Percentiles rank a stretch among this genome's conserved stretches.
These are phyloP conservation scores for Phylloscopus whistleri DNA, from an alignment of 2,113 vertebrate species.

Conservation along the genomic window DNA sequence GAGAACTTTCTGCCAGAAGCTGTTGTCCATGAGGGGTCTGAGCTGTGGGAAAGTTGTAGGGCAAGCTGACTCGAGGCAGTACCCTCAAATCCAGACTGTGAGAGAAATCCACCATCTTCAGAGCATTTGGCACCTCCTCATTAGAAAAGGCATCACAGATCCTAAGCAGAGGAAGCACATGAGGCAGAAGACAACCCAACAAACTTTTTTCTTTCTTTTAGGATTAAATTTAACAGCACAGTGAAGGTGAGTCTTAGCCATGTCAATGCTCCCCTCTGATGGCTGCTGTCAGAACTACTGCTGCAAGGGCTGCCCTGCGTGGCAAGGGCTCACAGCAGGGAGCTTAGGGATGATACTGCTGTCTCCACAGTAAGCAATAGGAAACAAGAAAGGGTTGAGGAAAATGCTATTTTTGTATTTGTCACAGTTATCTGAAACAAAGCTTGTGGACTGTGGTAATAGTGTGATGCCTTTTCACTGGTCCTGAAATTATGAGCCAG, in stretches of 20 bases:
- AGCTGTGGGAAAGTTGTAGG: constrained; percentile 70
- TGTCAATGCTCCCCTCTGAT: constrained; percentile 67
- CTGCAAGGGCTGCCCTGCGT: not conserved
- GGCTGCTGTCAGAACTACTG: constrained; percentile 47
- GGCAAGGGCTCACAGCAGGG: not conserved
- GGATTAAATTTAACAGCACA: not conserved
- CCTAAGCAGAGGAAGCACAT: constrained; percentile 57
- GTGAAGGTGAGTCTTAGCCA: not conserved
- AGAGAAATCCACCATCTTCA: constrained; percentile 83
- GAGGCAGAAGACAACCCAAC: not conserved
- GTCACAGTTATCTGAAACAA: not conserved
- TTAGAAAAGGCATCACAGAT: constrained; percentile 60
- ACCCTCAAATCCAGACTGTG: constrained; percentile 78
- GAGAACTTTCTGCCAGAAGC: constrained; percentile 70
- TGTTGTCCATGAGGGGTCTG: constrained; percentile 74
- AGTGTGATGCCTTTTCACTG: not conserved
- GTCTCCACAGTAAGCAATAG: not conserved
- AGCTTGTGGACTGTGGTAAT: not conserved
- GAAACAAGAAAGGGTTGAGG: not conserved
- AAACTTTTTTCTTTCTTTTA: not conserved
- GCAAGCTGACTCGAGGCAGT: constrained; percentile 55
- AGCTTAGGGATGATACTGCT: not conserved
- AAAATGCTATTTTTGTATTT: not conserved
- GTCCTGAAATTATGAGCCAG: not conserved
- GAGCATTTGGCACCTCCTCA: constrained; percentile 41